Conservation (phyloP, 2,888 invertebrate genomes). For the Tipula vernalis region DNA sequence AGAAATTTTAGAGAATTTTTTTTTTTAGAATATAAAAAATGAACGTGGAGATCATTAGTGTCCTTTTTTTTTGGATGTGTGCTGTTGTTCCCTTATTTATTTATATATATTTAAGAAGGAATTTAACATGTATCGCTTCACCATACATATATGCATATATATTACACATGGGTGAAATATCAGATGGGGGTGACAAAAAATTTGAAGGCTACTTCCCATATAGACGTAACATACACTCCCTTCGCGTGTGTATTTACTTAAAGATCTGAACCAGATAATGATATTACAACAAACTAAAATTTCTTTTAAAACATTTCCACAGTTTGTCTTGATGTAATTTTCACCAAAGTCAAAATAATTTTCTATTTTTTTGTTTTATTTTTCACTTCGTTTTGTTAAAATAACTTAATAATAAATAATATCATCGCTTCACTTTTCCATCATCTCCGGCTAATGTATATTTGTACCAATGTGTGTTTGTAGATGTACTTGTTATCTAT, state of each 20-base stretch:
- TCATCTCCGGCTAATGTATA: not conserved
- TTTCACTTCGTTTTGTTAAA: not conserved
- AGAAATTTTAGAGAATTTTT: constrained; percentile 1
- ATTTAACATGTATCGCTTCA: not conserved
- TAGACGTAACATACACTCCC: not conserved
- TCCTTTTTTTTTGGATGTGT: not conserved
- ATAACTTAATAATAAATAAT: not conserved
- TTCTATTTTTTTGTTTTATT: not conserved
- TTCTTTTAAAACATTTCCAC: not conserved
- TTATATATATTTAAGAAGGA: not conserved
- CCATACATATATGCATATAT: not conserved
- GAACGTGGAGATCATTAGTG: not conserved
- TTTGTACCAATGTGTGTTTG: not conserved
- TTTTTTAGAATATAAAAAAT: not conserved
- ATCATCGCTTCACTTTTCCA: not conserved
- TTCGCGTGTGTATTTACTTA: not conserved
- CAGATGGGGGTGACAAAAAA: not conserved
- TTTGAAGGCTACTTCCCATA: not conserved
- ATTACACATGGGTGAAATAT: not conserved
- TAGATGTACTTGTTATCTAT: not conserved
- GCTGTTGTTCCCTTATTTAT: not conserved
- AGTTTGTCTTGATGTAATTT: not conserved
- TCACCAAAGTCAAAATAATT: not conserved
- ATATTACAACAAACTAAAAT: not conserved
- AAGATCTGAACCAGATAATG: not conserved